Evolutionary conservation across 2,888 invertebrate genomes (phyloP).

Genomic region (Epistrophe eligans): DNA sequence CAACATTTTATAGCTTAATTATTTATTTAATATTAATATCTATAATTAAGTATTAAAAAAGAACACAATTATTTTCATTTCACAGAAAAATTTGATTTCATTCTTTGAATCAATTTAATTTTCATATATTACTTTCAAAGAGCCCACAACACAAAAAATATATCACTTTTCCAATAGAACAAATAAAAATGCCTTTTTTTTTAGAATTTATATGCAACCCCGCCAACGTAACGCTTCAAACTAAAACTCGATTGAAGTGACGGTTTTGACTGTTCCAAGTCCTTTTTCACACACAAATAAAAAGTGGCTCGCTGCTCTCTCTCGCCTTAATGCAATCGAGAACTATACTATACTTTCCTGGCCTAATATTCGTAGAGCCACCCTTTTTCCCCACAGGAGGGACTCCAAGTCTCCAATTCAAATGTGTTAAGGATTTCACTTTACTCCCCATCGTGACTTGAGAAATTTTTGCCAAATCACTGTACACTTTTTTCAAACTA

Average conservation of each 20-base stretch:
- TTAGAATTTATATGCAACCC: conserved; percentile 63
- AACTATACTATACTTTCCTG: conserved; percentile 17
- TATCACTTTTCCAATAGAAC: conserved; percentile 21
- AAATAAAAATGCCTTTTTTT: conserved; percentile 38
- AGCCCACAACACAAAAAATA: conserved; percentile 45
- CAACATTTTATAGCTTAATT: neutral
- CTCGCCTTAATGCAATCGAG: conserved; percentile 64
- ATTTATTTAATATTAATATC: conserved; percentile 8
- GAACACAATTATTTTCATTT: conserved; percentile 20
- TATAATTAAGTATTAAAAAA: neutral
- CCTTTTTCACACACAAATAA: conserved; percentile 39
- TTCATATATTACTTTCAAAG: conserved; percentile 17
- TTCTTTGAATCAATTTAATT: conserved; percentile 39
- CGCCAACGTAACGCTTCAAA: conserved; percentile 74
- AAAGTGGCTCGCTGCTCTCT: conserved; percentile 38
- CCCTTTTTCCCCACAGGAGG: conserved; percentile 7
- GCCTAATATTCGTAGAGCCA: neutral
- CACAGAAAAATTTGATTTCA: conserved; percentile 11
- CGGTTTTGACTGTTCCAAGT: conserved; percentile 63
- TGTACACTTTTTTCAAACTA: conserved; percentile 58
- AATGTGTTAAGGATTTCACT: conserved; percentile 9
- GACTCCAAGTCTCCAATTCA: conserved; percentile 13
- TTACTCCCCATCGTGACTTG: conserved; percentile 15
- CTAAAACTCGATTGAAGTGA: conserved; percentile 68
- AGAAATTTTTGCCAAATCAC: conserved; percentile 62